Evolutionary conservation across 2,113 vertebrate species (phyloP).

Genomic region (Kryptolebias marmoratus): DNA sequence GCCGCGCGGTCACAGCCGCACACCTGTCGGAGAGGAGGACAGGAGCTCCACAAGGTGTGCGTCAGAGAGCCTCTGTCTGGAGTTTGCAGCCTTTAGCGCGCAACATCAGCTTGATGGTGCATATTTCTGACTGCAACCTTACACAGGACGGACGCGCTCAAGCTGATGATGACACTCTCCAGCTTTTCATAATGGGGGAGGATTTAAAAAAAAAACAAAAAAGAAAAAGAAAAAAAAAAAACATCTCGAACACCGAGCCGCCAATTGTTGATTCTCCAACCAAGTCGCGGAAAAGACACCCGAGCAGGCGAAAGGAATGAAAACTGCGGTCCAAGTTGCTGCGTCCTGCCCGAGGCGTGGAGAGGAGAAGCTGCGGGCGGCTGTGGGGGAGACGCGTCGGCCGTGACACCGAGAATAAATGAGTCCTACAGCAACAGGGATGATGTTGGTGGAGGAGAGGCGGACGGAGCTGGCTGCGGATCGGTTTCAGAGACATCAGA

Average conservation of each 20-base stretch:
- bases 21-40: slow-evolving; percentile 70
- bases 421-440: slow-evolving; percentile 74
- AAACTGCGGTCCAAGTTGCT: slow-evolving; percentile 48
- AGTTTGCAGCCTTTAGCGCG: slow-evolving; percentile 49
- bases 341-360: slow-evolving; percentile 26
- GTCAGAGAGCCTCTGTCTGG: slow-evolving; percentile 37
- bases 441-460: slow-evolving; percentile 49
- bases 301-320: slow-evolving; percentile 16
- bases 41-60: slow-evolving; percentile 47
- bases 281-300: slow-evolving; percentile 45
- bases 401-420: slow-evolving; percentile 66
- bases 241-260: slow-evolving; percentile 30
- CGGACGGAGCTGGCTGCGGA: slow-evolving; percentile 25
- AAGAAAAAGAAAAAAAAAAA: no score
- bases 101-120: slow-evolving; percentile 44
- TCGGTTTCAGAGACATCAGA: slow-evolving; percentile 48
- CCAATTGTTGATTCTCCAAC: slow-evolving; percentile 57
- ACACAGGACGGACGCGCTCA: slow-evolving; percentile 9
- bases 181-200: slow-evolving; percentile 11
- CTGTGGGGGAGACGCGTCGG: slow-evolving; percentile 53
- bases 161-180: slow-evolving; percentile 23
- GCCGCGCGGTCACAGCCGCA: slow-evolving; percentile 45
- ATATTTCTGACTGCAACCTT: slow-evolving; percentile 16
- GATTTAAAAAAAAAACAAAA: not conserved
- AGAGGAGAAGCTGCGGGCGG: slow-evolving; percentile 48